Evolutionary conservation across 2,113 vertebrate species (phyloP).

Genomic region (Cricetomys ansorgei): DNA sequence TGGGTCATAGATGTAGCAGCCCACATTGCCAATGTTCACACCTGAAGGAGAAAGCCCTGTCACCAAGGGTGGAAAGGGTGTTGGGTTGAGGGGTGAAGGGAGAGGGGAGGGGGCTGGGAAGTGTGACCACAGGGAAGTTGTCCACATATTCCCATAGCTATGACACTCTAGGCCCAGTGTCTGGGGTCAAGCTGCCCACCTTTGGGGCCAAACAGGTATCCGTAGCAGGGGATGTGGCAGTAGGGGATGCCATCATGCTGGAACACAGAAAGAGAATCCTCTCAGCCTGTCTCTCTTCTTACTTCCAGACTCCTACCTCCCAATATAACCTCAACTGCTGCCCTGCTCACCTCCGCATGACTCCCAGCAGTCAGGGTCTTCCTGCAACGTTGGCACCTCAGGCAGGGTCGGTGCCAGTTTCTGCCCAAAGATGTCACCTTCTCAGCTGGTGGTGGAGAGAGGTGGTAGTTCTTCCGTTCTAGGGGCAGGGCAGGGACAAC

Average conservation of each 20-base stretch:
- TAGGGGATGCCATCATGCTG: slow-evolving; percentile 87
- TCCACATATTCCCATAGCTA: slow-evolving; percentile 28
- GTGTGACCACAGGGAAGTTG: slow-evolving; percentile 24
- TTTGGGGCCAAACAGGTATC: slow-evolving; percentile 89
- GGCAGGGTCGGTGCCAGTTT: slow-evolving; percentile 89
- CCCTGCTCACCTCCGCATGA: slow-evolving; percentile 85
- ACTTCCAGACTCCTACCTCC: neutral
- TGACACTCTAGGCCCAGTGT: slow-evolving; percentile 6
- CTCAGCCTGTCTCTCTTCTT: slow-evolving; percentile 43
- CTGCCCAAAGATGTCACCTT: slow-evolving; percentile 86
- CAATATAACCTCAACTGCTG: neutral
- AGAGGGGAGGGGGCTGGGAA: neutral
- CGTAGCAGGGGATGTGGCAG: slow-evolving; percentile 88
- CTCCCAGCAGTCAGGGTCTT: slow-evolving; percentile 87
- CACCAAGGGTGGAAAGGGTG: neutral
- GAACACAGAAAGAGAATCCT: slow-evolving; percentile 60
- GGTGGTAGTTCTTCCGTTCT: neutral
- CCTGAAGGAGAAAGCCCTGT: slow-evolving; percentile 72
- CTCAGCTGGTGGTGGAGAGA: slow-evolving; percentile 76
- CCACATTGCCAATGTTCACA: slow-evolving; percentile 88
- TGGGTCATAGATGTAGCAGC: slow-evolving; percentile 87
- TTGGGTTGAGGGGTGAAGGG: neutral
- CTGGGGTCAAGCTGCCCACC: slow-evolving; percentile 76
- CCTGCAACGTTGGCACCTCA: slow-evolving; percentile 87
- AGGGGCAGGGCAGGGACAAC: slow-evolving; percentile 5